Conservation (phyloP, 2,888 invertebrate genomes). For the Epinotia brunnichana region DNA sequence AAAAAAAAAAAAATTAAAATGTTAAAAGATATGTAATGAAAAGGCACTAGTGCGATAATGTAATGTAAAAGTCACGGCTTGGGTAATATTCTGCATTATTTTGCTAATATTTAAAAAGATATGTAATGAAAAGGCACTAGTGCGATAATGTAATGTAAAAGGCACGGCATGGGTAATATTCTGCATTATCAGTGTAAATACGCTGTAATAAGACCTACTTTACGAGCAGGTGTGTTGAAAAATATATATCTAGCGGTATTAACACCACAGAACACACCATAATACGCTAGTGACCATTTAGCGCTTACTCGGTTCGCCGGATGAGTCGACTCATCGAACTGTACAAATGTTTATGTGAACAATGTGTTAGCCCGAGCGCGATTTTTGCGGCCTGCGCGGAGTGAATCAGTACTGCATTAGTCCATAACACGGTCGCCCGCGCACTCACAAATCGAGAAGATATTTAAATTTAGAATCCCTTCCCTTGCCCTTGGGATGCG, state of each 20-base stretch:
- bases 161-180: too few species aligned
- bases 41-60: too few species aligned
- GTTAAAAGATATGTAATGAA: too few species aligned
- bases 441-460: slow-evolving; percentile 68
- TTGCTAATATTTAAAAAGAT: too few species aligned
- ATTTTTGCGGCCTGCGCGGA: slow-evolving; percentile 74
- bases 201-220: too few species aligned
- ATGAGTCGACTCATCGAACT: slow-evolving; percentile 52
- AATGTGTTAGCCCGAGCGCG: slow-evolving; percentile 71
- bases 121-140: too few species aligned
- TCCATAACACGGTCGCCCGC: slow-evolving; percentile 79
- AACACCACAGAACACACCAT: slow-evolving; percentile 22
- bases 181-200: too few species aligned
- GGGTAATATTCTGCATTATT: too few species aligned
- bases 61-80: too few species aligned
- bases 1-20: too few species aligned
- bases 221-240: too few species aligned
- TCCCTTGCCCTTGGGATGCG: slow-evolving; percentile 66
- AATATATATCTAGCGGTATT: slow-evolving; percentile 14
- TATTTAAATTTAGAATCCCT: slow-evolving; percentile 80
- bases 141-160: too few species aligned
- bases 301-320: slow-evolving; percentile 49
- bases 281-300: slow-evolving; percentile 33
- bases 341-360: slow-evolving; percentile 74
- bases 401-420: slow-evolving; percentile 81